phyloP scores from a whole-genome alignment of 2,888 invertebrate species.

The Seira musarum region DNA sequence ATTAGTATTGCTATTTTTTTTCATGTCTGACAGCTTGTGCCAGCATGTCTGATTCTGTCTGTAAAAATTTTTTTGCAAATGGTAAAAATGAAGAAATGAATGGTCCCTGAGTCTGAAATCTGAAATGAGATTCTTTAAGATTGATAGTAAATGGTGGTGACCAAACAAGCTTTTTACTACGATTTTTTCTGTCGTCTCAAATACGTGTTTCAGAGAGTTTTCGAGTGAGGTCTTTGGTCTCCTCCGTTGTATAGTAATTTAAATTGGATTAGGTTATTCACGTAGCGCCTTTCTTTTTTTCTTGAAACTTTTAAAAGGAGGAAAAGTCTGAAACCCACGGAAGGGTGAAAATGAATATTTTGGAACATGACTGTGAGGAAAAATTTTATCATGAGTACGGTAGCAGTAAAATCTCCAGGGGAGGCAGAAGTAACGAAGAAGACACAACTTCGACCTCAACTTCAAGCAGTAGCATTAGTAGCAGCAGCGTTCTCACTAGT shows the following conservation, averaged over 20 bases:
- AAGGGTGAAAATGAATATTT: slow-evolving; percentile 66
- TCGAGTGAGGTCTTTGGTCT: no score
- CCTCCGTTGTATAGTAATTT: no score
- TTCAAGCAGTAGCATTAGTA: slow-evolving; percentile 11
- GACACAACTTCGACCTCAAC: slow-evolving; percentile 1
- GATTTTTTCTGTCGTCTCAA: no score
- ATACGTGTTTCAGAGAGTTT: no score
- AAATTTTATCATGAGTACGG: slow-evolving; percentile 61
- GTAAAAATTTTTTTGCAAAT: no score
- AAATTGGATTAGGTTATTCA: no score
- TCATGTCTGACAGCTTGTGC: slow-evolving; percentile 20
- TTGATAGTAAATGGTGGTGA: no score
- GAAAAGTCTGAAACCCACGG: slow-evolving; percentile 42
- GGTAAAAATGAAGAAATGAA: no score
- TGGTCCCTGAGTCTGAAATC: no score
- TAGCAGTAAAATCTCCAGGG: slow-evolving; percentile 28
- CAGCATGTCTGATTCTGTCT: neutral
- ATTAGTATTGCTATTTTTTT: slow-evolving; percentile 25
- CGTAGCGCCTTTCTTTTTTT: neutral
- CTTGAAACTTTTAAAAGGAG: neutral
- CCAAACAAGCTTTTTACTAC: no score
- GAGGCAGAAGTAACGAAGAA: slow-evolving; percentile 44
- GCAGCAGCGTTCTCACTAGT: slow-evolving; percentile 26
- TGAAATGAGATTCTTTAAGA: no score
- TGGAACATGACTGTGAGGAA: slow-evolving; percentile 64